Conservation (phyloP, 2,113 vertebrate species). For the Chrysochloris asiatica region DNA sequence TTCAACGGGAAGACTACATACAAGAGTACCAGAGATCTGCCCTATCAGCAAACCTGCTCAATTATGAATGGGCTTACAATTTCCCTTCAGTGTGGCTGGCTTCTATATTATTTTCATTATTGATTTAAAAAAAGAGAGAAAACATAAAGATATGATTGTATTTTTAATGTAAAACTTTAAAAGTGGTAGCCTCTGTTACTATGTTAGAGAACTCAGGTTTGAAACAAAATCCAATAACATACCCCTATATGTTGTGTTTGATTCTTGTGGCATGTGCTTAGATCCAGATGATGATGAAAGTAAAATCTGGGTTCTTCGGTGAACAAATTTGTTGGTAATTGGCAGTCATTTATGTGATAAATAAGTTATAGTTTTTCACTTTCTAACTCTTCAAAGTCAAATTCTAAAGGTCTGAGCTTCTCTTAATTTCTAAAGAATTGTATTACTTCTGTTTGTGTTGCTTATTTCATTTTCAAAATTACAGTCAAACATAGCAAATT, state of each 20-base stretch:
- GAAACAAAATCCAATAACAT: background rate
- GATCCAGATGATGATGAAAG: too few relatives aligned
- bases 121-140: background rate
- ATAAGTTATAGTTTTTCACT: background rate
- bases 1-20: background rate
- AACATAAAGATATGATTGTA: background rate
- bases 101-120: background rate
- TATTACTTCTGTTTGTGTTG: background rate
- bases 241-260: too few relatives aligned
- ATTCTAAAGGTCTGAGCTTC: slow-evolving; percentile 18
- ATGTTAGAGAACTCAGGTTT: background rate
- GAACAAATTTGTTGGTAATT: background rate
- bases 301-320: background rate
- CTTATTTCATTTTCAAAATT: background rate
- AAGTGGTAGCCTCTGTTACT: background rate
- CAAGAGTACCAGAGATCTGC: background rate
- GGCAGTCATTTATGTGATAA: too few relatives aligned
- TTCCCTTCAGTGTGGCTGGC: background rate
- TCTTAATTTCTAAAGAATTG: background rate
- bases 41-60: background rate
- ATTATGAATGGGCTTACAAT: background rate
- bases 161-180: slow-evolving; percentile 29
- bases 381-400: slow-evolving; percentile 33
- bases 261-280: background rate
- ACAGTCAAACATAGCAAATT: background rate